Evolutionary conservation across 1,140 invertebrate genomes (phyloP).

Genomic region (Xylocopa sonorina): DNA sequence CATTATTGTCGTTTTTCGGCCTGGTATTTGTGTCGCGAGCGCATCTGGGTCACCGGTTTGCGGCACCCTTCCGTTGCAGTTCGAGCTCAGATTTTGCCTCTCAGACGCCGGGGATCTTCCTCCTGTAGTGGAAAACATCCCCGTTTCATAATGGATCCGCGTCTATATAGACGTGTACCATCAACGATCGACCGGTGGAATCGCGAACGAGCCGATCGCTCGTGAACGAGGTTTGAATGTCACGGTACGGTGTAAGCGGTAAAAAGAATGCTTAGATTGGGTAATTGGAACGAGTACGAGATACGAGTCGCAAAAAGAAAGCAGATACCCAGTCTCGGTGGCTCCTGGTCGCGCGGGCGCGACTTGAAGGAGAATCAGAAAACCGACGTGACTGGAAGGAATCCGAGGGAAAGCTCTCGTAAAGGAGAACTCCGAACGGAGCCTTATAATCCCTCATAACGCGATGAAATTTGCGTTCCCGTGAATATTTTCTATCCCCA

Average conservation of each 20-base stretch:
- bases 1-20: slow-evolving; percentile 57
- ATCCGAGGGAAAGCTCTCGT: background rate
- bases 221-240: background rate
- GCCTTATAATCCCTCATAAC: no score
- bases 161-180: background rate
- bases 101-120: slow-evolving; percentile 9
- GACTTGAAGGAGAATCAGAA: slow-evolving; percentile 2
- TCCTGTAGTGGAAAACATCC: slow-evolving; percentile 33
- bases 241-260: background rate
- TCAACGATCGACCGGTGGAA: slow-evolving; percentile 2
- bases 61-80: background rate
- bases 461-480: no score
- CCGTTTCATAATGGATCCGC: slow-evolving; percentile 16
- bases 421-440: background rate
- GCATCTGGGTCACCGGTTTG: slow-evolving; percentile 47
- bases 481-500: no score
- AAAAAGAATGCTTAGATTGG: background rate
- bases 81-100: slow-evolving; percentile 33
- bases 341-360: background rate
- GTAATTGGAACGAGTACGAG: background rate
- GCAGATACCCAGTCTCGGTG: background rate
- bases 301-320: background rate
- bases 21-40: slow-evolving; percentile 33
- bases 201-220: slow-evolving; percentile 7
- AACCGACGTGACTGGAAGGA: slow-evolving; percentile 15